phyloP scores from a whole-genome alignment of 2,113 vertebrate genomes.

The Abramis brama region DNA sequence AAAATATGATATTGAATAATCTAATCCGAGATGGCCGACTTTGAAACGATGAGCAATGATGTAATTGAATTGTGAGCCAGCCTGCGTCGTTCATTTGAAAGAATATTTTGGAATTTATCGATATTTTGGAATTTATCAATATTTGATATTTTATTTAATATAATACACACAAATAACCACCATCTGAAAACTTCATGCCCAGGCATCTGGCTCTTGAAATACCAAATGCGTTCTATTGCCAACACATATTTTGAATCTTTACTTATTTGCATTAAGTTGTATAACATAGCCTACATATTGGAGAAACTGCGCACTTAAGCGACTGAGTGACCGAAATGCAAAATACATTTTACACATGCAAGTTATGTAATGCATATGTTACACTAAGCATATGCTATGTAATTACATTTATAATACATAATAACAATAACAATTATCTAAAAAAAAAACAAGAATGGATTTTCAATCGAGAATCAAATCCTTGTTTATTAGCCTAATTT shows the following conservation, averaged over 20 bases:
- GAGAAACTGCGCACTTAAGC: background rate
- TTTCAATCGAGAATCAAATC: background rate
- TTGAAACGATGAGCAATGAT: slow-evolving; percentile 11
- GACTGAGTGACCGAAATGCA: background rate
- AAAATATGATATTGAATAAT: background rate
- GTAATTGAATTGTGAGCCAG: background rate
- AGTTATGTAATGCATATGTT: background rate
- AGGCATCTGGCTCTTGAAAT: background rate
- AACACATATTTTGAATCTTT: background rate
- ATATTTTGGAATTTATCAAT: background rate
- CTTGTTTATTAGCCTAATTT: background rate
- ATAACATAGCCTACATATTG: background rate
- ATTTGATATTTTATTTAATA: background rate
- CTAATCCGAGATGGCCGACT: background rate
- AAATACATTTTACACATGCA: background rate
- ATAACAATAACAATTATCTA: background rate
- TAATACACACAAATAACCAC: background rate
- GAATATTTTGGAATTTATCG: background rate
- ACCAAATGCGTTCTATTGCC: background rate
- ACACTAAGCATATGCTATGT: background rate
- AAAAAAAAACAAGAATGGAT: background rate
- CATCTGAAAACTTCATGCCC: background rate
- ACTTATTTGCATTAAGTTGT: background rate
- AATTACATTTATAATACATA: background rate
- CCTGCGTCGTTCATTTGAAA: background rate